A percentile compares a stretch with the other conserved stretches of the same genome.
phyloP scores from a whole-genome alignment of 2,113 vertebrate genomes.

The Phasianus colchicus region DNA sequence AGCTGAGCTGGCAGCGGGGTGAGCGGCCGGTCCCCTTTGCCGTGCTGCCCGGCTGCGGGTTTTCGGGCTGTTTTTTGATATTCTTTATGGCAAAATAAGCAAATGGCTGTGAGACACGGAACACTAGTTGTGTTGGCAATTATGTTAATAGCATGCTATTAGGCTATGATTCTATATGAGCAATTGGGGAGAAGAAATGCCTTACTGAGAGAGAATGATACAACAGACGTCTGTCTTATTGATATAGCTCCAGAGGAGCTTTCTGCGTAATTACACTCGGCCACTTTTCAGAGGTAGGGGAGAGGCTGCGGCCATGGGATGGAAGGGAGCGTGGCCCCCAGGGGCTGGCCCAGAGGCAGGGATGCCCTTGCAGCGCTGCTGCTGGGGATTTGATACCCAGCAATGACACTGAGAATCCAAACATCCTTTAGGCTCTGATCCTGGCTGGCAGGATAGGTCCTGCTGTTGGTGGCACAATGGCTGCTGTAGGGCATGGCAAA shows the following conservation, averaged over 20 bases:
- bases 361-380: not conserved
- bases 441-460: accelerated
- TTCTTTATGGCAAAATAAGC: conserved; percentile 89
- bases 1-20: not conserved
- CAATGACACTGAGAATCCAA: not conserved
- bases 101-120: conserved; percentile 95
- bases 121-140: conserved; percentile 99
- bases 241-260: conserved; percentile 90
- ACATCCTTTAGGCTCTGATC: not conserved
- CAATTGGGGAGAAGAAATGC: conserved; percentile 95
- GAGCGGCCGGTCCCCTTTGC: not conserved
- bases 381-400: not conserved
- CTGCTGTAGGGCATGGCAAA: not conserved
- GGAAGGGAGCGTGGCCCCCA: not conserved
- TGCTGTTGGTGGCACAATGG: accelerated
- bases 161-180: conserved; percentile 99
- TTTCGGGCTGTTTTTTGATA: conserved; percentile 78
- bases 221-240: conserved; percentile 93
- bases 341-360: not conserved
- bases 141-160: conserved; percentile 99
- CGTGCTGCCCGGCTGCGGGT: conserved; percentile 49
- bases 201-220: conserved; percentile 91
- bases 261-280: conserved; percentile 92
- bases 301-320: not conserved
- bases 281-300: conserved; percentile 71